Base-by-base conservation (phyloP, 2,888 invertebrate genomes). In the Tigriopus californicus region DNA sequence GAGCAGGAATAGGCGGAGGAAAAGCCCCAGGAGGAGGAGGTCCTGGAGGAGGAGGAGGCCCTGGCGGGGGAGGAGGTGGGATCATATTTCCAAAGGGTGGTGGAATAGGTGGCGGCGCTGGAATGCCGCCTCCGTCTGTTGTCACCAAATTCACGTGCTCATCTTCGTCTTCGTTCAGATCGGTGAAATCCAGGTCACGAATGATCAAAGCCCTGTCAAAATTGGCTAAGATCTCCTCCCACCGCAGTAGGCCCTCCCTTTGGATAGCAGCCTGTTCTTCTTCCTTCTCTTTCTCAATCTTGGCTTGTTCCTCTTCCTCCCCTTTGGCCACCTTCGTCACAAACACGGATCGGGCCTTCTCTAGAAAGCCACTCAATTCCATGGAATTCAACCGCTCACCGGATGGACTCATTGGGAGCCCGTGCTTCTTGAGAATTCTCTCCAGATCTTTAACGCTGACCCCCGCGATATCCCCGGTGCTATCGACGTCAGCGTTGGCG, bases 151-250 rank as follows among this genome's bases (percentile, higher is more conserved):
- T 70, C 61, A 82, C 76, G 67, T 88, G 87, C 60, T 82, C 80
- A 69, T 95, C 95, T 64, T 95, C 92, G 60, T 87, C 88, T 41
- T 81, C 80, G 56, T 79, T 80, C 58, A 98, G 76, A 72, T 97
- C 95, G 12, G 90, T 90, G 72, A 98, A 98, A 72, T 98, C 97
- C 67, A 97, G 77, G 72, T 97, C 95, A 70, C 94, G 91, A 63
- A 79, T 75, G 53, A 91, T 77, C 64, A 85, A 81, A 69, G 88
- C 75, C 8, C 65, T 58, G n/a, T 62, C 59, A 41, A 66, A 33
- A 13, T 60, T 54, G 2, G 46, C 10, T 13, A 41, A 24, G 18
- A 60, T 60, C 25, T 56, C 18, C 3, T 59, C 52, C 59, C 59
- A 59, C 42, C 52, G 41, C n/a, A 20, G 18, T 4, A 52, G 52